Base-by-base conservation (phyloP, 2,113 vertebrate genomes). In the Stegostoma tigrinum region DNA sequence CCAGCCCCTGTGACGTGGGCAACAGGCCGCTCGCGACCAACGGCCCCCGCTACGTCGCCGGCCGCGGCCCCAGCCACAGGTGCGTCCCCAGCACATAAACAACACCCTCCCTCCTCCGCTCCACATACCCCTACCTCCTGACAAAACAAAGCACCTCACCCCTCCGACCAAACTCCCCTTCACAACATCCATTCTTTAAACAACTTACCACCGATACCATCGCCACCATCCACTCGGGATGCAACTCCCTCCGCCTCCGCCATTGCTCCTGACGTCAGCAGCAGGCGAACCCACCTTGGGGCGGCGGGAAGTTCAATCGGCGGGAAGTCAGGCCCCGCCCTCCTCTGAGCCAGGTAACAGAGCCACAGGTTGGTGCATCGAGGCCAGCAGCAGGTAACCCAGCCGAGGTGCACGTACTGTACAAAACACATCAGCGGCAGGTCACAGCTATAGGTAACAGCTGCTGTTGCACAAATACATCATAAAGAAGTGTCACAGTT, bases 191-290 rank as follows among this genome's bases (percentile, higher is more conserved):
- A 83, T 83, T 15, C 38, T 42, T 42, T 6, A 38, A 83, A 83
- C 38, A 75, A 75, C 72, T 75, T 34, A 75, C 38, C 78, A 38
- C 78, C 93, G 42, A 19, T 19, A 30, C 93, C 42, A 27, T 95
- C 93, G 67, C 93, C 67, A 67, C 93, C 93, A 48, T 95, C 93
- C 93, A 72, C 93, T 95, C 93, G 67, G 93, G 93, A 95, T 48
- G 38, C 93, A 67, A 95, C 93, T 70, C 93, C 93, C 67, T 95
- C 93, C 91, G 66, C 91, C 91, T 94, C 91, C 93, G 93, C 93
- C 93, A 95, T 95, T 95, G 6, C 93, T 95, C 93, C 93, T 95
- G 93, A 95, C 93, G 93, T 95, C 93, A 95, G 67, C 93, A 68
- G 66, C 93, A 30, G 93, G 93, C 93, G 93, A 95, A 95, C 67